phyloP scores from a whole-genome alignment of 2,113 vertebrate species.

The Pteropus alecto region DNA sequence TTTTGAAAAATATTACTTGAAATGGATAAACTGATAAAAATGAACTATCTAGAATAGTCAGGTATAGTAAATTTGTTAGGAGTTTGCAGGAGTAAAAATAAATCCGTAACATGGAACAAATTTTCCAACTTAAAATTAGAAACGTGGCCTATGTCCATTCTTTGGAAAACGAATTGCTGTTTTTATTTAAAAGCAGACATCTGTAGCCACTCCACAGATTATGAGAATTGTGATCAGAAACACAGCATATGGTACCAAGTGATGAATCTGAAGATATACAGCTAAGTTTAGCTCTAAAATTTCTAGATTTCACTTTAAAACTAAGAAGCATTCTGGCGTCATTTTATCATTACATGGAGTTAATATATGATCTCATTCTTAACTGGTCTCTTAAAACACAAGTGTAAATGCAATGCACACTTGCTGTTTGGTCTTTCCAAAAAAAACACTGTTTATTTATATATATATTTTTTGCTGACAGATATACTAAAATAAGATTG shows the following conservation, averaged over 20 bases:
- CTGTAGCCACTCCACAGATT: constrained; percentile 69
- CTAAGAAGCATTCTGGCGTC: constrained; percentile 49
- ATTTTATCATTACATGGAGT: constrained; percentile 45
- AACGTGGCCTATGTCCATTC: constrained; percentile 54
- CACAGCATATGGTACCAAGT: constrained; percentile 68
- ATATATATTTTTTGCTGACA: not conserved
- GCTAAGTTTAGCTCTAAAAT: constrained; percentile 75
- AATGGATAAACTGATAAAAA: not conserved
- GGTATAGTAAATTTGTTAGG: constrained; percentile 23
- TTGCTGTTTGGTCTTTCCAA: not conserved
- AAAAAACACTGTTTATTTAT: not conserved
- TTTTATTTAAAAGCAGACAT: constrained; percentile 74
- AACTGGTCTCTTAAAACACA: constrained; percentile 21
- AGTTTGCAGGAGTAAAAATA: constrained; percentile 57
- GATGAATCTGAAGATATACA: constrained; percentile 58
- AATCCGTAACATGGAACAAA: constrained; percentile 57
- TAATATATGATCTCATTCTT: constrained; percentile 35
- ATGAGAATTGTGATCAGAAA: constrained; percentile 70
- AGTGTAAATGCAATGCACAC: not conserved
- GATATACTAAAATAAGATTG: not conserved
- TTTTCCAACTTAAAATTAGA: constrained; percentile 50
- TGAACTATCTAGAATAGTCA: constrained; percentile 11
- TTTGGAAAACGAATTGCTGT: constrained; percentile 63
- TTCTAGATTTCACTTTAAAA: constrained; percentile 72
- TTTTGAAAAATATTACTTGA: constrained; percentile 35